A percentile compares a stretch with the other conserved stretches of the same genome.
These are phyloP conservation scores for Heliconius melpomene DNA, from an alignment of 1,140 invertebrate species.

Conservation along the genomic window DNA sequence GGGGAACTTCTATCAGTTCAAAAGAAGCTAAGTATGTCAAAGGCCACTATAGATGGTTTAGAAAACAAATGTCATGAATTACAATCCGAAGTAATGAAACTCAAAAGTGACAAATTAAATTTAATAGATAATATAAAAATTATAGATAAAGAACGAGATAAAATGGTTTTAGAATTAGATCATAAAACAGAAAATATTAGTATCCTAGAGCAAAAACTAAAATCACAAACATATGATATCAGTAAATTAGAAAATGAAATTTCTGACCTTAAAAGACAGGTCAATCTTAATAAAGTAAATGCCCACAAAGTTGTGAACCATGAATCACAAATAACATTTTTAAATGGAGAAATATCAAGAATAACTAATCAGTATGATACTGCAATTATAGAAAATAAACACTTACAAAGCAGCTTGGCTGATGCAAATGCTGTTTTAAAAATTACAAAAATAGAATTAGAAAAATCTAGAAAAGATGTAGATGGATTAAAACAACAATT, in stretches of 20 bases:
- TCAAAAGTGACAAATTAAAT: constrained; percentile 82
- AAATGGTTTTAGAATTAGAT: constrained; percentile 83
- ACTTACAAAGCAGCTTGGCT: constrained; percentile 84
- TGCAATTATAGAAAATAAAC: constrained; percentile 82
- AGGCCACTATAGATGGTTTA: constrained; percentile 78
- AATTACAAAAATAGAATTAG: constrained; percentile 82
- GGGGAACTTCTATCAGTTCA: constrained; percentile 81
- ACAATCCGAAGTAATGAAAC: constrained; percentile 80
- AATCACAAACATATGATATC: constrained; percentile 75
- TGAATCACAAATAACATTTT: constrained; percentile 80
- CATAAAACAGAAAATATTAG: constrained; percentile 82
- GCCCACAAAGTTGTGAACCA: constrained; percentile 82
- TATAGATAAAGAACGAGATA: constrained; percentile 83
- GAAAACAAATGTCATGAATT: constrained; percentile 82
- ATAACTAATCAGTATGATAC: constrained; percentile 79
- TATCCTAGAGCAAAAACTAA: constrained; percentile 81
- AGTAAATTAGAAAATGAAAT: constrained; percentile 73
- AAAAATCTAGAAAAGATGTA: constrained; percentile 83
- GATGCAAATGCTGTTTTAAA: constrained; percentile 71
- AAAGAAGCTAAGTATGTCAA: constrained; percentile 80
- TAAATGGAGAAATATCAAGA: constrained; percentile 77
- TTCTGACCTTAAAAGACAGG: constrained; percentile 67
- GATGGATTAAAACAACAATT: constrained; percentile 86
- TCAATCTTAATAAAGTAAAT: constrained; percentile 71
- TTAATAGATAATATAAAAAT: constrained; percentile 80